Conservation (phyloP, 2,888 invertebrate species). For the Cistogaster globosa region DNA sequence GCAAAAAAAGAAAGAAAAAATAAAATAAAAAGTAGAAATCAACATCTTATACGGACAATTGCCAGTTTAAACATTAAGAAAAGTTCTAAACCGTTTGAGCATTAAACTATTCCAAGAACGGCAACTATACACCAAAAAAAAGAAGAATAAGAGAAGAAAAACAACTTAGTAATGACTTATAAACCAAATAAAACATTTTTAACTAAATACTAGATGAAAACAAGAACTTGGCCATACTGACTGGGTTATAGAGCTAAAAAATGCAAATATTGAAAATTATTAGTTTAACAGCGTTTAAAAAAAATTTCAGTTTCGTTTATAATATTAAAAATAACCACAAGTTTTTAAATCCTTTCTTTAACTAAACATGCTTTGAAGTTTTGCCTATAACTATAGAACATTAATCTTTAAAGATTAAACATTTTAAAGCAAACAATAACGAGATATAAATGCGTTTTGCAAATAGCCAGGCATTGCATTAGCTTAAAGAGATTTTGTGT, state of each 20-base stretch:
- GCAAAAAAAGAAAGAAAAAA: not conserved
- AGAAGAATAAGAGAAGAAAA: not conserved
- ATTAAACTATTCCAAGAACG: constrained; percentile 55
- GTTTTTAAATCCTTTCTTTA: not conserved
- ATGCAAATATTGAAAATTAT: not conserved
- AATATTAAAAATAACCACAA: not conserved
- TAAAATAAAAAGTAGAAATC: constrained; percentile 7
- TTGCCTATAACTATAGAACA: constrained; percentile 35
- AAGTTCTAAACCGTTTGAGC: constrained; percentile 45
- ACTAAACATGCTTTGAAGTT: constrained; percentile 4
- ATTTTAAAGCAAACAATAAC: constrained; percentile 55
- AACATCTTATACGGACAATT: constrained; percentile 53
- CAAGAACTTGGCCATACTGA: too few species aligned
- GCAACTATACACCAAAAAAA: constrained; percentile 6
- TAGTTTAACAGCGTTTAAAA: not conserved
- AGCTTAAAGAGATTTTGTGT: constrained; percentile 26
- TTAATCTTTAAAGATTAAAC: constrained; percentile 68
- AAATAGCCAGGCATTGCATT: constrained; percentile 48
- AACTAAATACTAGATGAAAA: constrained; percentile 4
- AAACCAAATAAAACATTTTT: constrained; percentile 48
- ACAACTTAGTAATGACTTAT: constrained; percentile 45
- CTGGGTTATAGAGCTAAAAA: not conserved
- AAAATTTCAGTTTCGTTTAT: not conserved
- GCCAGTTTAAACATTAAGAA: constrained; percentile 49
- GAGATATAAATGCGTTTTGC: constrained; percentile 44